Evolutionary conservation across 2,113 vertebrate genomes (phyloP).

Genomic region (Solea senegalensis): DNA sequence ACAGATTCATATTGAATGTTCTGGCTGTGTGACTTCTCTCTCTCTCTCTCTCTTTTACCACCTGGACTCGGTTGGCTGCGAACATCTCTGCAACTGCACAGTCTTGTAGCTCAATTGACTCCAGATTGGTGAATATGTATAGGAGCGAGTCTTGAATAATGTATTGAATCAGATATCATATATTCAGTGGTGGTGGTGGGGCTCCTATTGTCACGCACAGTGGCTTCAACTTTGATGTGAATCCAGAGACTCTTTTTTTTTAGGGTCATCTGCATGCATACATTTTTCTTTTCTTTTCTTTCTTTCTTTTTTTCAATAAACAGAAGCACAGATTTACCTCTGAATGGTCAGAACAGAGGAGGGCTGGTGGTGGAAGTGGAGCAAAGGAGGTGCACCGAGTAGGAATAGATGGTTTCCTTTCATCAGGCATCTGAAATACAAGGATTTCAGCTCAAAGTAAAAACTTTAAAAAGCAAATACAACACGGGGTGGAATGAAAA

Average conservation of each 20-base stretch:
- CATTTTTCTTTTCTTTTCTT: conserved; percentile 28
- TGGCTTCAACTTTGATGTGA: conserved; percentile 65
- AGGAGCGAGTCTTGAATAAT: conserved; percentile 67
- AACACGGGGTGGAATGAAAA: too few species aligned
- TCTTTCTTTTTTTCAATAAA: not conserved
- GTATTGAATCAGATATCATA: conserved; percentile 51
- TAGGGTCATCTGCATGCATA: conserved; percentile 56
- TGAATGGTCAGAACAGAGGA: not conserved
- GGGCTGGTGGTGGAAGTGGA: not conserved
- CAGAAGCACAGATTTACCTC: conserved; percentile 19
- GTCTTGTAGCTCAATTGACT: conserved; percentile 62
- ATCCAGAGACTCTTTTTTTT: conserved; percentile 47
- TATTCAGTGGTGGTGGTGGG: conserved; percentile 18
- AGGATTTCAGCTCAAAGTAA: too few species aligned
- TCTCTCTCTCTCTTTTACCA: not conserved
- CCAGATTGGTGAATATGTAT: conserved; percentile 63
- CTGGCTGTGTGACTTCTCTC: conserved; percentile 34
- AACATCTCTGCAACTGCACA: conserved; percentile 41
- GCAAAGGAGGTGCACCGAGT: not conserved
- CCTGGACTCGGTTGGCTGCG: conserved; percentile 35
- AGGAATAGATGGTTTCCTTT: not conserved
- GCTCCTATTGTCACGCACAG: conserved; percentile 46
- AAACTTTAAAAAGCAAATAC: too few species aligned
- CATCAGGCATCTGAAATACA: conserved; percentile 11
- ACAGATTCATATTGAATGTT: conserved; percentile 20